Conservation (phyloP, 2,113 vertebrate genomes). For the chimpanzee (Pan troglodytes) region DNA sequence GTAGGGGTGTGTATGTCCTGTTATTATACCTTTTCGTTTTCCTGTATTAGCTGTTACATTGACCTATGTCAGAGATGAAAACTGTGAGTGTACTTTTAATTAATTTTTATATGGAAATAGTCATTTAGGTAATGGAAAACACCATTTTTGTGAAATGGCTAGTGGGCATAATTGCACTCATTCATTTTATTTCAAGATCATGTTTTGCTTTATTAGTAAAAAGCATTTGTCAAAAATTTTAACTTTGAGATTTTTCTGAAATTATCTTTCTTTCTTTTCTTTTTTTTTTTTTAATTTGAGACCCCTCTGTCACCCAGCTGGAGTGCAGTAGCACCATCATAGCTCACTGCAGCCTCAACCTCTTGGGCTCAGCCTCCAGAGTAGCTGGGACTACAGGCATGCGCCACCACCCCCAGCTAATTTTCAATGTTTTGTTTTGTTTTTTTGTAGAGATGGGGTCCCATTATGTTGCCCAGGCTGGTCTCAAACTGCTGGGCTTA, state of each 20-base stretch:
- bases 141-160: neutral
- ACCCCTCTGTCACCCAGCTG: too few species aligned
- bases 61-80: slow-evolving; percentile 42
- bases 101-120: slow-evolving; percentile 25
- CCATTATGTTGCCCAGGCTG: too few species aligned
- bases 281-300: too few species aligned
- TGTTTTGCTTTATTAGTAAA: slow-evolving; percentile 27
- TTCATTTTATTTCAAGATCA: slow-evolving; percentile 57
- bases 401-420: too few species aligned
- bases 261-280: neutral
- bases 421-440: too few species aligned
- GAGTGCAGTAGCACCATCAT: too few species aligned
- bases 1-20: neutral
- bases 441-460: too few species aligned
- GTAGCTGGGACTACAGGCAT: too few species aligned
- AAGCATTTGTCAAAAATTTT: slow-evolving; percentile 51
- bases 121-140: slow-evolving; percentile 36
- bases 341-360: too few species aligned
- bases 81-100: neutral
- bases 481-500: too few species aligned
- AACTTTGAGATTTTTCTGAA: slow-evolving; percentile 38
- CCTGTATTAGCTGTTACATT: neutral
- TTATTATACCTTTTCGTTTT: slow-evolving; percentile 7
- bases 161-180: slow-evolving; percentile 14
- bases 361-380: too few species aligned